Percentiles rank a stretch among this genome's conserved stretches.
These are phyloP conservation scores for Cheilosia grossa DNA, from an alignment of 2,888 invertebrate genomes.

Conservation along the genomic window DNA sequence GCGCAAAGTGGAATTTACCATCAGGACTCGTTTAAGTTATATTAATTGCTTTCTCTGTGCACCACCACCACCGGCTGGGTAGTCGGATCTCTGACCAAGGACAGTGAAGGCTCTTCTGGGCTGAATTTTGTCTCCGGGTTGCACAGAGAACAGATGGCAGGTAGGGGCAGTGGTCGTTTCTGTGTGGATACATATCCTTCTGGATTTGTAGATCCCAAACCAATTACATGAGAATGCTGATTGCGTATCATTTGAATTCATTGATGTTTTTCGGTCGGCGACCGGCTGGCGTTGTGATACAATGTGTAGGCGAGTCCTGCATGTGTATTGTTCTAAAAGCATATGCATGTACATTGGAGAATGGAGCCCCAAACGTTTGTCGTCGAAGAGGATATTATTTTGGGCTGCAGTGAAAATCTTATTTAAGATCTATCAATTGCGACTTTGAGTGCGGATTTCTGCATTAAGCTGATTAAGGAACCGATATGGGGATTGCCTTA, in stretches of 20 bases:
- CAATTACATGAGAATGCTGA: conserved; percentile 73
- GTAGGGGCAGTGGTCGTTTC: conserved; percentile 1
- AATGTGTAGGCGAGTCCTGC: background rate
- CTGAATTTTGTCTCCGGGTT: conserved; percentile 53
- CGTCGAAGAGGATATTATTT: conserved; percentile 36
- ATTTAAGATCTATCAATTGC: conserved; percentile 47
- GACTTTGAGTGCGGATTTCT: conserved; percentile 29
- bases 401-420: conserved; percentile 24
- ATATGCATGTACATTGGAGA: background rate
- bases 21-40: conserved; percentile 75
- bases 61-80: conserved; percentile 1
- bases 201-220: conserved; percentile 69
- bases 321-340: background rate
- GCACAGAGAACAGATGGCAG: background rate
- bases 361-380: conserved; percentile 28
- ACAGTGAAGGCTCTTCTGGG: conserved; percentile 23
- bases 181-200: conserved; percentile 43
- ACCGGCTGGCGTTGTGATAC: background rate
- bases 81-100: conserved; percentile 40
- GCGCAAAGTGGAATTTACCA: conserved; percentile 73
- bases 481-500: conserved; percentile 27
- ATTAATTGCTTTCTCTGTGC: conserved; percentile 72
- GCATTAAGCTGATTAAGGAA: conserved; percentile 61
- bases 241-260: conserved; percentile 73
- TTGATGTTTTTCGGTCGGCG: conserved; percentile 48